These are phyloP conservation scores for Melipona bicolor DNA, from an alignment of 2,888 invertebrate genomes.

Conservation along the genomic window DNA sequence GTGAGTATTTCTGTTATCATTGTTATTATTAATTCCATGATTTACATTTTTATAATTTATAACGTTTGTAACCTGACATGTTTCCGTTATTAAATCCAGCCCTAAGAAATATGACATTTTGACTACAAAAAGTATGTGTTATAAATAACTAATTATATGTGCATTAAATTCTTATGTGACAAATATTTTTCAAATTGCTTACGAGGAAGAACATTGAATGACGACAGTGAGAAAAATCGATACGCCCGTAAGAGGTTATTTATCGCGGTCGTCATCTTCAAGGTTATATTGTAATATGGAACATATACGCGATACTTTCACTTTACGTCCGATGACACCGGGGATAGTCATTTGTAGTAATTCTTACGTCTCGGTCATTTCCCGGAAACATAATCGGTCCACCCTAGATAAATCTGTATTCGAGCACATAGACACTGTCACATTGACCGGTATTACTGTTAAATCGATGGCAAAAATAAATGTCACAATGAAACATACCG, in stretches of 20 bases:
- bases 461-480: constrained; percentile 60
- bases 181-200: neutral
- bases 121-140: too few relatives aligned
- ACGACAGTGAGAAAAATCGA: neutral
- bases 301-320: constrained; percentile 52
- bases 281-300: constrained; percentile 57
- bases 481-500: constrained; percentile 55
- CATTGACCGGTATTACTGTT: constrained; percentile 37
- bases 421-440: constrained; percentile 34
- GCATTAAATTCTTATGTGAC: neutral
- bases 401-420: constrained; percentile 13
- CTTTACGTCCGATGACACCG: constrained; percentile 48
- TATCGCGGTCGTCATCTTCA: constrained; percentile 46
- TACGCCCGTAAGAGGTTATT: constrained; percentile 36
- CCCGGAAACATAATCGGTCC: constrained; percentile 35
- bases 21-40: neutral
- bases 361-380: constrained; percentile 42
- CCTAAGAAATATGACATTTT: neutral
- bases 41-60: neutral
- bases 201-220: neutral
- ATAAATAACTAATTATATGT: neutral
- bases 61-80: neutral
- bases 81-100: neutral
- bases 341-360: constrained; percentile 32
- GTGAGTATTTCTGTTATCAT: constrained; percentile 71